Percentiles rank a stretch among this genome's conserved stretches.
Evolutionary conservation across 2,888 invertebrate species (phyloP).

Genomic region (Sepioteuthis lessoniana): DNA sequence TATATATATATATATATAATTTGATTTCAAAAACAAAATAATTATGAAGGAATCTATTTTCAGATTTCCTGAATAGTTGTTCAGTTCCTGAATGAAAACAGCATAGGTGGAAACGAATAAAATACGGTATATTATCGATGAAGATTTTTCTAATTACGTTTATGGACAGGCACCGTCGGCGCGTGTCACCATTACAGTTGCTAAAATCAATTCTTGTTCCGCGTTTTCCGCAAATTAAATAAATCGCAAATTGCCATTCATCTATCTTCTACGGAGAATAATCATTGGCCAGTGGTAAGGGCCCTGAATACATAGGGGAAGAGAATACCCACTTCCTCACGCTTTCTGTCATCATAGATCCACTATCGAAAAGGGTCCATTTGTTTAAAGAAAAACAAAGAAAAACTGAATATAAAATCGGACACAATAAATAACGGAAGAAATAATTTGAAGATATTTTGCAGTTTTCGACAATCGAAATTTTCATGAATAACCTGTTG

Average conservation of each 20-base stretch:
- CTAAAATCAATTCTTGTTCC: slow-evolving; percentile 1
- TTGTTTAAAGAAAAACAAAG: background rate
- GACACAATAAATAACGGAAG: background rate
- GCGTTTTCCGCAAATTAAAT: background rate
- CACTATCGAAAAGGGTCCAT: background rate
- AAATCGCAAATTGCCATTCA: background rate
- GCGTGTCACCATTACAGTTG: background rate
- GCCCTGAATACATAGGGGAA: no score
- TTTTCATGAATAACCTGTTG: background rate
- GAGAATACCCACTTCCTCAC: background rate
- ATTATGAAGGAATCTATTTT: background rate
- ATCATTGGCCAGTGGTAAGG: background rate
- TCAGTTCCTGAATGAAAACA: background rate
- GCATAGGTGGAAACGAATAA: background rate
- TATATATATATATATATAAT: background rate
- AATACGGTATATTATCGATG: background rate
- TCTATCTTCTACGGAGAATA: background rate
- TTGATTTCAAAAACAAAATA: background rate
- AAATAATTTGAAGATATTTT: background rate
- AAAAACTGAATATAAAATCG: background rate
- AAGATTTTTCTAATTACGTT: background rate
- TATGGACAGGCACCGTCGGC: background rate
- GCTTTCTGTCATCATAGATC: background rate
- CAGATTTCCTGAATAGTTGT: background rate
- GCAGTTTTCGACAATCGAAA: background rate